Evolutionary conservation across 2,113 vertebrate species (phyloP).

Genomic region (Pachypanchax playfairii): DNA sequence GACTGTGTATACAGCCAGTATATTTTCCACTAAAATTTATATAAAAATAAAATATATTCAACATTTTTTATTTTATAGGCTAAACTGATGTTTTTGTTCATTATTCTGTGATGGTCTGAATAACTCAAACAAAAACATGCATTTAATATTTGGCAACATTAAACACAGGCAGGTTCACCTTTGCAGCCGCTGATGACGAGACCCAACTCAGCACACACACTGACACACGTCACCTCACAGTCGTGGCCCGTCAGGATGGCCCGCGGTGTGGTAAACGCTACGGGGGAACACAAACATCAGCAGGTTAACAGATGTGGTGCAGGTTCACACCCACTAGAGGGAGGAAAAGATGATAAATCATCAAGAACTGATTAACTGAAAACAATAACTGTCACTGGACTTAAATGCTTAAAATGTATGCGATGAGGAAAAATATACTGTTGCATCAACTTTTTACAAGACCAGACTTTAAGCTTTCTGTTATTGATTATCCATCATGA

Average conservation of each 20-base stretch:
- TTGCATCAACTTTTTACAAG: too few relatives aligned
- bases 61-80: too few relatives aligned
- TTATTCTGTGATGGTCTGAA: background rate
- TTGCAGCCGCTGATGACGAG: constrained; percentile 95
- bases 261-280: constrained; percentile 88
- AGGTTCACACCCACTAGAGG: constrained; percentile 44
- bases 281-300: constrained; percentile 75
- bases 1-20: too few relatives aligned
- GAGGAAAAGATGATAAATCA: constrained; percentile 5
- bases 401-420: too few relatives aligned
- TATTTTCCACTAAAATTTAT: too few relatives aligned
- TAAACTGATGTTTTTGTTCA: background rate
- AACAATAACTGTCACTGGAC: background rate
- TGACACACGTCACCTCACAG: constrained; percentile 92
- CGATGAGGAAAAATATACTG: too few relatives aligned
- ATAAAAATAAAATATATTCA: too few relatives aligned
- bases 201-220: constrained; percentile 94
- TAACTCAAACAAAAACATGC: background rate
- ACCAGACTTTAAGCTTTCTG: too few relatives aligned
- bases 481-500: too few relatives aligned
- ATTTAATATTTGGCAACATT: background rate
- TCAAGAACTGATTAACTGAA: background rate
- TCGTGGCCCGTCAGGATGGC: constrained; percentile 95
- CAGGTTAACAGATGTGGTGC: background rate
- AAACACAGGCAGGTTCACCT: constrained; percentile 77